Evolutionary conservation across 2,797 vertebrate genomes (phyloP).

Genomic region (Glossophaga mutica): DNA sequence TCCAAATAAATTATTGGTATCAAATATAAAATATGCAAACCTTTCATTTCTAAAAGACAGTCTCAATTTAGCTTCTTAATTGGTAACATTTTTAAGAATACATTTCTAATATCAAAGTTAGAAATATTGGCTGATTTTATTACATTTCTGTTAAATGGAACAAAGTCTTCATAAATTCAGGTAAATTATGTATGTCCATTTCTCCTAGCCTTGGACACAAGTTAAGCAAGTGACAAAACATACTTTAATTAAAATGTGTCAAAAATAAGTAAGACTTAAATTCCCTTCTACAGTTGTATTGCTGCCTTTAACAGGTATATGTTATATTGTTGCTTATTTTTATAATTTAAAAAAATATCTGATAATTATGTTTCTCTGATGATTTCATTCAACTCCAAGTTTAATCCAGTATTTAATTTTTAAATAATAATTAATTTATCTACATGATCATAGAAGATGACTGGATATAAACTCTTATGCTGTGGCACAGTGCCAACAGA

Average conservation of each 20-base stretch:
- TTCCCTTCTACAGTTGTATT: conserved; percentile 12
- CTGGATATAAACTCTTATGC: neutral
- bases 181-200: conserved; percentile 12
- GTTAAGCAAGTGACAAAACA: conserved; percentile 67
- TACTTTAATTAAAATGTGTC: conserved; percentile 75
- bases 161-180: conserved; percentile 20
- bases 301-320: neutral
- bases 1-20: neutral
- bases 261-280: conserved; percentile 62
- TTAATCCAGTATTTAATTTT: neutral
- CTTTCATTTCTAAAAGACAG: neutral
- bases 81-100: neutral
- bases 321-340: neutral
- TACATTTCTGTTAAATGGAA: neutral
- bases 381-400: neutral
- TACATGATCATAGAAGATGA: conserved; percentile 34
- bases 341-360: neutral
- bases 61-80: neutral
- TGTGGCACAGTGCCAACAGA: conserved; percentile 48
- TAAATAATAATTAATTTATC: neutral
- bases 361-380: neutral
- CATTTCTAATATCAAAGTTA: conserved; percentile 39
- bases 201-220: neutral
- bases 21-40: neutral
- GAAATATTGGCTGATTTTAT: conserved; percentile 42